Conservation (phyloP, 2,888 invertebrate species). For the Drosophila rellima region DNA sequence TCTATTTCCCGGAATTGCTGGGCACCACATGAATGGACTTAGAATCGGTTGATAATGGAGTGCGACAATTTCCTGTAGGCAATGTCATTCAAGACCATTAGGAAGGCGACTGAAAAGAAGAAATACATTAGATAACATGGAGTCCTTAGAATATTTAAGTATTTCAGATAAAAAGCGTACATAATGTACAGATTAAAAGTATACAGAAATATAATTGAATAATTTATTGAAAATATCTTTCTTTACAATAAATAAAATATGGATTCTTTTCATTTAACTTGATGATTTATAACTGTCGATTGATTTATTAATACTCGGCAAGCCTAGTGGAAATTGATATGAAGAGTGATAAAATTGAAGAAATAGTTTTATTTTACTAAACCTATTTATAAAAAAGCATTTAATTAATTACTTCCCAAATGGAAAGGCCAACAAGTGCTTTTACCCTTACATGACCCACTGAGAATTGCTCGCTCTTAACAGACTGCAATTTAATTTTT, state of each 20-base stretch:
- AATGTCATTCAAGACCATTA: slow-evolving; percentile 19
- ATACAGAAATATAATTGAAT: neutral
- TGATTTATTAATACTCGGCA: no score
- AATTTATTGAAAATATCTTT: no score
- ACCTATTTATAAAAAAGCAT: neutral
- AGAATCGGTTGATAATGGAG: slow-evolving; percentile 22
- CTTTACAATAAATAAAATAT: no score
- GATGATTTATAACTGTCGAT: no score
- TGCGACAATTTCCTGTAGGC: slow-evolving; percentile 55
- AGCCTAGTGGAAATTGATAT: no score
- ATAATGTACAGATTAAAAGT: neutral
- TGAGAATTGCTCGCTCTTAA: slow-evolving; percentile 39
- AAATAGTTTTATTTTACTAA: neutral
- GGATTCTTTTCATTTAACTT: no score
- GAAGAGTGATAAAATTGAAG: no score
- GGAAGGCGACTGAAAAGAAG: neutral
- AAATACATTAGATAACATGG: no score
- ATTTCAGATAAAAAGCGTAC: neutral
- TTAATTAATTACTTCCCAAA: slow-evolving; percentile 22
- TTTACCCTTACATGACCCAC: slow-evolving; percentile 52
- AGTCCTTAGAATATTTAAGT: no score
- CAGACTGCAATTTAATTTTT: slow-evolving; percentile 40
- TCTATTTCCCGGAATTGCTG: slow-evolving; percentile 39
- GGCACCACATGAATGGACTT: slow-evolving; percentile 34
- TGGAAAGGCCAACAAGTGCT: slow-evolving; percentile 9